Evolutionary conservation across 1,140 invertebrate genomes (phyloP), one percentile per base, ranked within the genome.

Genomic region (Dinoponera quadriceps): DNA sequence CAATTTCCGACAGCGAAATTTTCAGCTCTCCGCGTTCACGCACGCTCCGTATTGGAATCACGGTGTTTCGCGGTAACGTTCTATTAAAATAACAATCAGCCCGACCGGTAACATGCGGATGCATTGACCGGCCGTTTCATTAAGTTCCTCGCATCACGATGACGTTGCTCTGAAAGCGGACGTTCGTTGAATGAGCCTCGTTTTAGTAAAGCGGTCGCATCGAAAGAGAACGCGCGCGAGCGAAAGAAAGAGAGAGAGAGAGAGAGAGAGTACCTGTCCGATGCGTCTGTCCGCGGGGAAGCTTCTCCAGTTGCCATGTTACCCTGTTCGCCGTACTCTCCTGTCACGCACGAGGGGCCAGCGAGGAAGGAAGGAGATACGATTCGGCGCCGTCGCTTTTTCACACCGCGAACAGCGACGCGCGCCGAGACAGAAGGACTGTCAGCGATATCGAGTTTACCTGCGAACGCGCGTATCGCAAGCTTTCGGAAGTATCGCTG

Each of bases 401-500:
- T 85, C 83, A 83, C 59, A 84, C 81, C 81, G 48, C 38, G n/a
- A n/a, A n/a, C n/a, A n/a, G 71, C 59, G 65, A 80, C 84, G 78
- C 55, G 54, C 57, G 75, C 62, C 54, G 59, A 75, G 69, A 86
- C 83, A 85, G n/a, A n/a, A 62, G 66, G 51, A 63, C 63, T 75
- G 75, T 85, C 83, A 86, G 75, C 54, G 83, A 86, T 86, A 86
- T 84, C 82, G 83, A 54, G 63, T 86, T 84, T 86, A 71, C 82
- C 48, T 75, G 65, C 60, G 57, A 59, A 77, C 51, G 66, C 44
- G n/a, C 55, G 22, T 72, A 62, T 82, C 78, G 33, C 59, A 16
- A 55, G 55, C 55, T 44, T 62, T 57, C 57, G n/a, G 44, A 60
- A 74, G 29, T 82, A 82, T 74, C 55, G 69, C 55, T 74, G 78